These are phyloP conservation scores for Drosophila kepulauana DNA, from an alignment of 1,140 invertebrate genomes.

Conservation along the genomic window DNA sequence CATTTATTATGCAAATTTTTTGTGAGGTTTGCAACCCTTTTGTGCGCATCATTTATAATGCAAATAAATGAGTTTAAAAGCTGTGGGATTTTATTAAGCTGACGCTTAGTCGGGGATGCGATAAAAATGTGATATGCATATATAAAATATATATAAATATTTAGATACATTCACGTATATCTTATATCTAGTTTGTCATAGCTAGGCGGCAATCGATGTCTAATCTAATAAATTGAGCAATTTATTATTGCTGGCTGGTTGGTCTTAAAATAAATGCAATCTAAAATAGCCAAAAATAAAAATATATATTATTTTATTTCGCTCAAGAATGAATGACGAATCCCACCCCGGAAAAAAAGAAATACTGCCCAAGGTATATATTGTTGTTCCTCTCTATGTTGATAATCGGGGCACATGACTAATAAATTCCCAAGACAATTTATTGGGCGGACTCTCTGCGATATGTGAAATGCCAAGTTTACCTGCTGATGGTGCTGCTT, in stretches of 20 bases:
- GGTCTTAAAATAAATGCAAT: conserved; percentile 42
- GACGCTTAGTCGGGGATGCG: neutral
- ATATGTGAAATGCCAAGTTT: conserved; percentile 25
- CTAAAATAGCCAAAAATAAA: conserved; percentile 38
- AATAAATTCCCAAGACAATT: conserved; percentile 48
- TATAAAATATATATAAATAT: neutral
- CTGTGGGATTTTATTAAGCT: conserved; percentile 25
- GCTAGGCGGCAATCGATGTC: conserved; percentile 22
- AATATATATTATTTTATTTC: conserved; percentile 27
- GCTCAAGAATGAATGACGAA: conserved; percentile 23
- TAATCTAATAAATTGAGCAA: conserved; percentile 49
- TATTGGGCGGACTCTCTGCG: conserved; percentile 19
- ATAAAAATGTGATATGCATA: neutral
- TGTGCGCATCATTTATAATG: conserved; percentile 40
- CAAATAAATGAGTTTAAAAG: conserved; percentile 30
- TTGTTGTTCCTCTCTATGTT: conserved; percentile 17
- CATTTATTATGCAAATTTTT: conserved; percentile 50
- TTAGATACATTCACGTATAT: conserved; percentile 8
- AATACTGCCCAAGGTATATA: conserved; percentile 13
- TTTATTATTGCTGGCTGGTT: conserved; percentile 33
- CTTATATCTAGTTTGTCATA: conserved; percentile 22
- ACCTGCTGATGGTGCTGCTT: conserved; percentile 13
- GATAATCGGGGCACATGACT: conserved; percentile 38
- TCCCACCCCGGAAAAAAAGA: conserved; percentile 15
- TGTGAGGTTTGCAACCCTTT: conserved; percentile 27